Percentiles rank a stretch among this genome's conserved stretches.
phyloP scores from a whole-genome alignment of 2,797 vertebrate species.

The Chlorospingus semifuscus region DNA sequence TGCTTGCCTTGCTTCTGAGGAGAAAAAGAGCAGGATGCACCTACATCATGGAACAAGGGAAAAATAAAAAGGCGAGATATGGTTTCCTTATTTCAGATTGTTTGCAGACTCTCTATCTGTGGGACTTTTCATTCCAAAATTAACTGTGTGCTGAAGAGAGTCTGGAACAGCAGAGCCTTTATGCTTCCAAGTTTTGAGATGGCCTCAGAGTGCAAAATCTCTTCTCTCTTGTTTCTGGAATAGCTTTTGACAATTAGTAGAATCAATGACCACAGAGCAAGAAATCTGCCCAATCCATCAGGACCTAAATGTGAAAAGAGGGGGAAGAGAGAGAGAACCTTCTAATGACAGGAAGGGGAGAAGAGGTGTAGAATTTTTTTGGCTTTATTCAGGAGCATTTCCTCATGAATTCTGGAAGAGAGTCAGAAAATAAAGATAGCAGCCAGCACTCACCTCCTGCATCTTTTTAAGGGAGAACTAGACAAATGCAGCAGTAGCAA shows the following conservation, averaged over 20 bases:
- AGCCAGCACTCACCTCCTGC: constrained; percentile 38
- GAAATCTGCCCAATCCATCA: constrained; percentile 43
- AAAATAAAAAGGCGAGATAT: not conserved
- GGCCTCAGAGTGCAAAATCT: not conserved
- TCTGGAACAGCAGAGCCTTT: constrained; percentile 23
- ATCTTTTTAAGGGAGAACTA: constrained; percentile 23
- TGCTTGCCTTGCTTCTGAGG: not conserved
- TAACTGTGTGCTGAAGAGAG: constrained; percentile 14
- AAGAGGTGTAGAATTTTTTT: constrained; percentile 31
- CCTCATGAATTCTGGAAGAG: constrained; percentile 40
- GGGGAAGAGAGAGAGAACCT: not conserved
- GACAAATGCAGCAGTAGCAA: not conserved
- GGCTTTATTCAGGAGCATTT: constrained; percentile 30
- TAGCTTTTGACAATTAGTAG: constrained; percentile 43
- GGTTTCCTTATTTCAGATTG: not conserved
- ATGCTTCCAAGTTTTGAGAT: constrained; percentile 19
- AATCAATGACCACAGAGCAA: constrained; percentile 21
- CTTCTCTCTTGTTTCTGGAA: constrained; percentile 15
- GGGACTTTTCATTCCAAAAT: constrained; percentile 17
- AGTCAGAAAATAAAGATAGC: constrained; percentile 42
- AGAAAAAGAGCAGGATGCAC: not conserved
- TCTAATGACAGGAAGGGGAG: constrained; percentile 37
- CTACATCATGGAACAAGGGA: not conserved
- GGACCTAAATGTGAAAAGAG: not conserved
- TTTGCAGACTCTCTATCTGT: not conserved